phyloP scores from a whole-genome alignment of 2,113 vertebrate genomes.

The Barbus barbus region DNA sequence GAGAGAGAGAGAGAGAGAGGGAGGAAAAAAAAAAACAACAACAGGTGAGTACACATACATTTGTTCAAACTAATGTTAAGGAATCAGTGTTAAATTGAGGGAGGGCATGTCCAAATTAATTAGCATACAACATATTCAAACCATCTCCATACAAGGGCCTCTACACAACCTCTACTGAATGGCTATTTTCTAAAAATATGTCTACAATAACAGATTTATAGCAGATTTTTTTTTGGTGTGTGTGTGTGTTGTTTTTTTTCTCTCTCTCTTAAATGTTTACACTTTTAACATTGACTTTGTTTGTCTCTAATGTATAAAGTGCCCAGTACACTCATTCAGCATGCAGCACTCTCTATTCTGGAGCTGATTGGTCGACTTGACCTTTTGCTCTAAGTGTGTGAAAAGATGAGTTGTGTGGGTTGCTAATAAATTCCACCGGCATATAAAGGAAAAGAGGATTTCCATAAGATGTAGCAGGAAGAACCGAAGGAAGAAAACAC shows the following conservation, averaged over 20 bases:
- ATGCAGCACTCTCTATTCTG: not conserved
- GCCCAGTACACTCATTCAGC: not conserved
- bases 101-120: not conserved
- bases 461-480: not conserved
- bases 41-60: not conserved
- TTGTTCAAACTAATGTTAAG: not conserved
- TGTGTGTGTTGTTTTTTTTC: no score
- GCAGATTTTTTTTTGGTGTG: no score
- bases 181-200: not conserved
- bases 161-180: not conserved
- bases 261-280: not conserved
- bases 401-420: not conserved
- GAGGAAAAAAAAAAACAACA: no score
- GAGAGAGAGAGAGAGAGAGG: no score
- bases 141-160: not conserved
- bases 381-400: not conserved
- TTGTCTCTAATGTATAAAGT: conserved; percentile 3
- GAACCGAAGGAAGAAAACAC: conserved; percentile 28
- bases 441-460: conserved; percentile 24
- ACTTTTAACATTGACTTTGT: not conserved
- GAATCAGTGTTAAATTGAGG: not conserved
- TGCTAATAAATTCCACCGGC: conserved; percentile 39
- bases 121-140: not conserved
- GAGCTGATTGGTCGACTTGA: conserved; percentile 29
- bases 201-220: no score